Percentiles rank a stretch among this genome's conserved stretches.
Evolutionary conservation across 2,797 vertebrate genomes (phyloP).

Genomic region (Lycodopsis pacificus): DNA sequence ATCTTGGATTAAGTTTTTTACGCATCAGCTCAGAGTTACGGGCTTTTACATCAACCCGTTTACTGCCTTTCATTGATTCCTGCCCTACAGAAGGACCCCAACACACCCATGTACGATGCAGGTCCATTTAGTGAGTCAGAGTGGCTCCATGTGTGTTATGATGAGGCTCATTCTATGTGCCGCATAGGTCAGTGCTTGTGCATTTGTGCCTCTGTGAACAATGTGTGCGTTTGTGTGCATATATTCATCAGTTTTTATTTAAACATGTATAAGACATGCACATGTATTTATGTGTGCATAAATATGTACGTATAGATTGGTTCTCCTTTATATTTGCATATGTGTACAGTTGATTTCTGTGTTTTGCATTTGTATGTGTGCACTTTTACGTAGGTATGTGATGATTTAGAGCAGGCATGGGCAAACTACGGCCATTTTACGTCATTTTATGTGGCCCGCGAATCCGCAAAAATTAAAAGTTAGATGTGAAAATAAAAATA

Average conservation of each 20-base stretch:
- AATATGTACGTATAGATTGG: slow-evolving; percentile 10
- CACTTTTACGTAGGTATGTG: slow-evolving; percentile 7
- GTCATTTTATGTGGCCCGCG: no score
- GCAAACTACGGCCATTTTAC: no score
- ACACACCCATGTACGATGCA: slow-evolving; percentile 10
- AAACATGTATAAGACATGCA: background rate
- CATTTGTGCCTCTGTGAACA: background rate
- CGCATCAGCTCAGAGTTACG: slow-evolving; percentile 50
- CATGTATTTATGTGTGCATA: background rate
- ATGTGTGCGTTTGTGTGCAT: background rate
- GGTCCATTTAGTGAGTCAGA: background rate
- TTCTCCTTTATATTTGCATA: background rate
- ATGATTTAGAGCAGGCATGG: slow-evolving; percentile 31
- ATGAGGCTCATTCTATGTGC: background rate
- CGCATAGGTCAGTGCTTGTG: background rate
- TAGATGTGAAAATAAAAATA: no score
- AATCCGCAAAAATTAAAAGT: no score
- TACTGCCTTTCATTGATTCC: slow-evolving; percentile 58
- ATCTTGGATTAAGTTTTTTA: slow-evolving; percentile 66
- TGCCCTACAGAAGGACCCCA: slow-evolving; percentile 26
- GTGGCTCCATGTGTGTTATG: background rate
- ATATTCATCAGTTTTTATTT: background rate
- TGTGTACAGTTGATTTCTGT: background rate
- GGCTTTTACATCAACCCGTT: slow-evolving; percentile 60
- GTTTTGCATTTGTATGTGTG: background rate